These are phyloP conservation scores for Sylvilagus bachmani DNA, from an alignment of 2,113 vertebrate genomes.

Conservation along the genomic window DNA sequence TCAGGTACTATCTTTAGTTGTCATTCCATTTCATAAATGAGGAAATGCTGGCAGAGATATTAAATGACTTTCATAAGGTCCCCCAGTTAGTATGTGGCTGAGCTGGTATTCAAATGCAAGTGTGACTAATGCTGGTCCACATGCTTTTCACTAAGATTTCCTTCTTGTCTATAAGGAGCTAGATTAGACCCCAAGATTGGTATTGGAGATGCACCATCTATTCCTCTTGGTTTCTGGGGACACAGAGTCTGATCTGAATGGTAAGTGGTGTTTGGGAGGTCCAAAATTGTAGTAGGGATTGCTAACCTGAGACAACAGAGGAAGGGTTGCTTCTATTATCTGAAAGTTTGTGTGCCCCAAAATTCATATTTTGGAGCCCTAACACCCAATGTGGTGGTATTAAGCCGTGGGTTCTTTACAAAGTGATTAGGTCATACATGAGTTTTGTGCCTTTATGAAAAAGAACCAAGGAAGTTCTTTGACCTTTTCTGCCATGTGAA, in stretches of 20 bases:
- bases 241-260: background rate
- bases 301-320: background rate
- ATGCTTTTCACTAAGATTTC: background rate
- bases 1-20: background rate
- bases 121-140: background rate
- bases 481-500: background rate
- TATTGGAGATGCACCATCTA: background rate
- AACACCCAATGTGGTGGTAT: background rate
- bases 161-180: background rate
- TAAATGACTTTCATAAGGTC: background rate
- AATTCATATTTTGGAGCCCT: background rate
- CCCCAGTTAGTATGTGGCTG: background rate
- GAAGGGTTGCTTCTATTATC: background rate
- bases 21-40: slow-evolving; percentile 19
- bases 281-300: background rate
- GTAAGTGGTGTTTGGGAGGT: background rate
- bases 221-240: background rate
- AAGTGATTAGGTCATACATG: background rate
- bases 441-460: background rate
- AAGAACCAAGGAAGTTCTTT: background rate
- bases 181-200: background rate
- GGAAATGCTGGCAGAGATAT: background rate
- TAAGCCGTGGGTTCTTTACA: background rate
- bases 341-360: background rate
- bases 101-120: background rate